Evolutionary conservation across 2,888 invertebrate genomes (phyloP), one percentile per base, ranked within the genome.

Genomic region (Hyposoter didymator): DNA sequence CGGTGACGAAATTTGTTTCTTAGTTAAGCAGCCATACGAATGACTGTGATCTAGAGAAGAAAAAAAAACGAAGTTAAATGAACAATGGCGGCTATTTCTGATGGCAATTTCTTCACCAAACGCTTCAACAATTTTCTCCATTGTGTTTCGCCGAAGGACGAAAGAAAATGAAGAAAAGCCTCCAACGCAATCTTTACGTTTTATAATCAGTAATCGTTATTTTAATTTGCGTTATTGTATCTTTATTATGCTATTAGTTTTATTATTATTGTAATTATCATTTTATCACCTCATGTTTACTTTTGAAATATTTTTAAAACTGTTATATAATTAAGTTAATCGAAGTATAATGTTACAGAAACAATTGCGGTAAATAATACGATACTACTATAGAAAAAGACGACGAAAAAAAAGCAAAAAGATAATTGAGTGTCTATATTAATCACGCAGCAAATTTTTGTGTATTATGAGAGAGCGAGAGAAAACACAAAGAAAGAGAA

Each of bases 1-100:
- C 85, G 88, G 90, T 90, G 91, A 90, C 89, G 90, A 91, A 91
- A 91, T 87, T 87, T 88, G 90, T 90, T 89, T 85, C 88, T 90
- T 89, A 88, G 90, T 88, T 90, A 88, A 91, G 91, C 91, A 89
- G 91, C 91, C 91, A 90, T 90, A 88, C 86, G 90, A 89, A 89
- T 91, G 92, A 92, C 92, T 92, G 92, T 92, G 92, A 92, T 92
- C 90, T 92, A 91, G 90, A 92, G 90, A 87, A 90, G n/a, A n/a
- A 90, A 78, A 82, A 82, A 82, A 64, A 76, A 28, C 62, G 14
- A 70, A 62, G 28, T 64, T 91, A 90, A 91, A 90, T 89, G 89
- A 90, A 91, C 89, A 88, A 39, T 90, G 92, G 91, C 90, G 89
- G 91, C 92, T 92, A 90, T 87, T 79, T 88, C 85, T 86, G 89